Percentiles rank a stretch among this genome's conserved stretches.
Conservation (phyloP, 1,140 invertebrate species). For the Berghia stephanieae region DNA sequence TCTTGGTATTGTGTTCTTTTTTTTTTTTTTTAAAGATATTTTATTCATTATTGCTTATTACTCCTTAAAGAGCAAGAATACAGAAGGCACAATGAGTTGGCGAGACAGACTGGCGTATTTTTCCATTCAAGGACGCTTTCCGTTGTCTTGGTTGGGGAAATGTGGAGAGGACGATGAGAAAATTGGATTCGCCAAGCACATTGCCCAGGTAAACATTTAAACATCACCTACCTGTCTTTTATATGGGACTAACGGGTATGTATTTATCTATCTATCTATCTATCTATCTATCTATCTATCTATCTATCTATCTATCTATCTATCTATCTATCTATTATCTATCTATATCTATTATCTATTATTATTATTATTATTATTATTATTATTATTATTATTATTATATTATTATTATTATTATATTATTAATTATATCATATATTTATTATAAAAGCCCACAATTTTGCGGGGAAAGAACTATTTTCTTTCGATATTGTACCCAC, state of each 20-base stretch:
- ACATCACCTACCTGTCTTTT: too few species aligned
- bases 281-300: neutral
- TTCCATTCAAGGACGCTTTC: neutral
- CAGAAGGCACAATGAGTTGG: slow-evolving; percentile 32
- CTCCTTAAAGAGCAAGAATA: too few species aligned
- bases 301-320: neutral
- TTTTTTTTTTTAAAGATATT: too few species aligned
- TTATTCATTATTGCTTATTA: too few species aligned
- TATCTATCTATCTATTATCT: neutral
- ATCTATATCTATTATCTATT: neutral
- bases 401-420: too few species aligned
- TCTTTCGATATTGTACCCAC: too few species aligned
- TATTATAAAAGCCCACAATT: too few species aligned
- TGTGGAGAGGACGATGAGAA: slow-evolving; percentile 12
- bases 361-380: too few species aligned
- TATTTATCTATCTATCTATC: neutral
- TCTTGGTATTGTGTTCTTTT: too few species aligned
- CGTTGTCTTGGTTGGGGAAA: neutral
- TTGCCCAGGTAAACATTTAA: slow-evolving; percentile 1
- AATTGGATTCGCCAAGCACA: slow-evolving; percentile 15
- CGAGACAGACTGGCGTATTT: slow-evolving; percentile 12
- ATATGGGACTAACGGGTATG: neutral
- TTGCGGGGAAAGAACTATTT: too few species aligned
- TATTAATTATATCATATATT: too few species aligned
- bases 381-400: too few species aligned